Percentiles rank a stretch among this genome's conserved stretches.
Evolutionary conservation across 2,113 vertebrate genomes (phyloP).

Genomic region (Oncorhynchus kisutch): DNA sequence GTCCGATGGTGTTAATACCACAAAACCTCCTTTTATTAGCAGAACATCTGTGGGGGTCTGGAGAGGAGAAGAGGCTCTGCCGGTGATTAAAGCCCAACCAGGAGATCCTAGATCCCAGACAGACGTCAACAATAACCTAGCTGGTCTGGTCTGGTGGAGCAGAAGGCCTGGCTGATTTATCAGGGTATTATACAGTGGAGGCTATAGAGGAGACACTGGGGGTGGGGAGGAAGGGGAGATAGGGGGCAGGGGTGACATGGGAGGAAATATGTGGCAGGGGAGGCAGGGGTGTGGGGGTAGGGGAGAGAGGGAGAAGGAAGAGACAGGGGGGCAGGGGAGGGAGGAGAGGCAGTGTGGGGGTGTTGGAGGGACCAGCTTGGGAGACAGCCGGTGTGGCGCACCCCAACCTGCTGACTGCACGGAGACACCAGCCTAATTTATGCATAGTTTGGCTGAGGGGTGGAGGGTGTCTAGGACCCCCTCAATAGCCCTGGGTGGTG

Average conservation of each 20-base stretch:
- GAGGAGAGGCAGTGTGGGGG: slow-evolving; percentile 46
- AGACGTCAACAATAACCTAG: slow-evolving; percentile 70
- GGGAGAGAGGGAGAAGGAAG: slow-evolving; percentile 25
- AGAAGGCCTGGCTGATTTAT: slow-evolving; percentile 1
- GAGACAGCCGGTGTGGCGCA: slow-evolving; percentile 43
- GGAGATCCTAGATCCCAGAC: slow-evolving; percentile 31
- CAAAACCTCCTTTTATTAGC: slow-evolving; percentile 69
- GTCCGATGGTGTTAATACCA: slow-evolving; percentile 63
- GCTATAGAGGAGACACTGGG: background rate
- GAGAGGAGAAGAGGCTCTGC: slow-evolving; percentile 51
- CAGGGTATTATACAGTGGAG: slow-evolving; percentile 1
- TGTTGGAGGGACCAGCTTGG: slow-evolving; percentile 46
- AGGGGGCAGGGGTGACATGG: background rate
- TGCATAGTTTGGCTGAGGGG: slow-evolving; percentile 64
- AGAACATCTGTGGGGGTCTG: slow-evolving; percentile 70
- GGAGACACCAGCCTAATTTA: slow-evolving; percentile 68
- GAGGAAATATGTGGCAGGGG: background rate
- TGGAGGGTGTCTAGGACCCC: slow-evolving; percentile 54
- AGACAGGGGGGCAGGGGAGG: slow-evolving; percentile 34
- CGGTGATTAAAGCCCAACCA: slow-evolving; percentile 54
- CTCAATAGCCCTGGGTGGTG: slow-evolving; percentile 58
- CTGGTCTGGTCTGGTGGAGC: slow-evolving; percentile 12
- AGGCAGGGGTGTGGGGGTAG: slow-evolving; percentile 4
- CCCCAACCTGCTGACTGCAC: slow-evolving; percentile 54
- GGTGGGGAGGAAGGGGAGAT: background rate